phyloP scores from a whole-genome alignment of 2,113 vertebrate species.

The Erpornis zantholeuca region DNA sequence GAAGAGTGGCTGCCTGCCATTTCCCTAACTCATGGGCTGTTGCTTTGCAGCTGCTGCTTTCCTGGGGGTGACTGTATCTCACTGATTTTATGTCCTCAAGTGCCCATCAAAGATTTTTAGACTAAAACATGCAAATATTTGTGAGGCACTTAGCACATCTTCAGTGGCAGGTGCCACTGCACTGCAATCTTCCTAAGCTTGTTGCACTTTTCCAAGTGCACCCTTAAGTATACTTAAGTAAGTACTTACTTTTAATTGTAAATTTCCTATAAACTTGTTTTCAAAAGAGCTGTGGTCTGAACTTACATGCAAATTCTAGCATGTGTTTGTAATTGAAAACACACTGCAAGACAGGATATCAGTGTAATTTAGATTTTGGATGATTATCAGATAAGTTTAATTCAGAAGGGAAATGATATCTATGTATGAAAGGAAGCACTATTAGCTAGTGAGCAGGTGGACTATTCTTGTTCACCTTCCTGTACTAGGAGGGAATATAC shows the following conservation, averaged over 20 bases:
- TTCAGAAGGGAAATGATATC: neutral
- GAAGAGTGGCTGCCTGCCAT: neutral
- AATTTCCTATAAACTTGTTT: neutral
- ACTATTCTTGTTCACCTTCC: neutral
- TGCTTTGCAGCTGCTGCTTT: neutral
- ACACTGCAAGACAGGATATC: neutral
- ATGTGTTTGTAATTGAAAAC: neutral
- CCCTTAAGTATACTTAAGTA: neutral
- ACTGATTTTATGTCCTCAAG: neutral
- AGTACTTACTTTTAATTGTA: neutral
- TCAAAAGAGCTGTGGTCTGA: neutral
- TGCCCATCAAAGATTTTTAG: neutral
- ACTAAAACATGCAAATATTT: neutral
- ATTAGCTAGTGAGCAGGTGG: neutral
- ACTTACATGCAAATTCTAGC: neutral
- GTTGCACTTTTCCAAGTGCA: neutral
- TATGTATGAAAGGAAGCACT: conserved; percentile 17
- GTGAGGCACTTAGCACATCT: neutral
- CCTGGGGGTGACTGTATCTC: neutral
- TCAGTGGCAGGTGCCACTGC: neutral
- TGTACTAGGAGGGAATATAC: neutral
- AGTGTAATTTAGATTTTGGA: neutral
- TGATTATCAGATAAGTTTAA: neutral
- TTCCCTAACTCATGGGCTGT: neutral
- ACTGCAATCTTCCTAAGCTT: neutral